Base-by-base conservation (phyloP, 2,888 invertebrate species). In the Craniophora ligustri region DNA sequence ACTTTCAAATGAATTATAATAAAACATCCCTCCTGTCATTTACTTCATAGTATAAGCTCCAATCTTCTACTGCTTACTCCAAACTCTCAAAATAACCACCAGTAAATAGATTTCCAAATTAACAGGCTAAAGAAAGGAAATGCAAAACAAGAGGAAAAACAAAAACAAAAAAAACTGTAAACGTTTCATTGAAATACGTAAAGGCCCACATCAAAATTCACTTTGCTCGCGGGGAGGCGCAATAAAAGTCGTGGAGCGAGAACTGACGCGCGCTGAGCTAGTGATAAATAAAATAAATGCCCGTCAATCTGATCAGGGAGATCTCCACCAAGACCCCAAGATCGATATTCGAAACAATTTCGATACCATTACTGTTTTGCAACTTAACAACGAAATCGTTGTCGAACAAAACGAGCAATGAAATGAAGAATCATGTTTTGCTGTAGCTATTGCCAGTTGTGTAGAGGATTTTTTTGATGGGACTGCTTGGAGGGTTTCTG, bases 141-240 rank as follows among this genome's bases (percentile, higher is more conserved):
- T 32, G 40, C 56, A 38, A 67, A 64, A 70, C 57, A 65, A 60
- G 50, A 48, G 41, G 16, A 51, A 53, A 71, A 62, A 67, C 50
- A 64, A 51, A 53, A 49, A 47, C 49, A 65, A 68, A 58, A 61
- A 68, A 75, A 77, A 81, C 76, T 75, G 78, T 81, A 81, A 85
- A 82, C 84, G 86, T 85, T 85, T 82, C 86, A 85, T 83, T 79
- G 82, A 78, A 83, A 79, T 80, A 83, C 81, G 84, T 86, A 86
- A 86, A 86, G 81, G 81, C 50, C 81, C 86, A 79, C 87, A 89
- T 89, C 89, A 89, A 89, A 89, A 89, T 88, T 89, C 89, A 89
- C 89, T 89, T 88, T 86, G 84, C 78, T 77, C 81, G 88, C 87
- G 82, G 76, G 76, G 77, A 76, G 76, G 66, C 73, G 78, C 78